Evolutionary conservation across 1,140 invertebrate genomes (phyloP), one percentile per base, ranked within the genome.

Genomic region (Drosophila takahashii): DNA sequence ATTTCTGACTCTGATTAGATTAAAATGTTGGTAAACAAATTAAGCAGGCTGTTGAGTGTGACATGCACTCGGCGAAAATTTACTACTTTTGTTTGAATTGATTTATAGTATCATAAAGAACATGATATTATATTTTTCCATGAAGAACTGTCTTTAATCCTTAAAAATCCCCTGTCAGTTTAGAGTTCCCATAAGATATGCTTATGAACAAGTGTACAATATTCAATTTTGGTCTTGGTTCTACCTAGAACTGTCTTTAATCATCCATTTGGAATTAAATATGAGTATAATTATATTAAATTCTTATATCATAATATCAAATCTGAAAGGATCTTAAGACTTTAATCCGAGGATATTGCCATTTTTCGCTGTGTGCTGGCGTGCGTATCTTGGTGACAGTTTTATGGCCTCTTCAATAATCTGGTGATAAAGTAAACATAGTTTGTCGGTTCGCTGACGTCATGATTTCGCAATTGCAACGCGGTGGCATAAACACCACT

Each of bases 391-490:
- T 36, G 61, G 44, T 36, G 69, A 72, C 69, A 45, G 53, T 72
- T 72, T 39, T 72, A 72, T 51, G 54, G 45, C 32, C 45, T 72
- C 67, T 9, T 32, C 66, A 52, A 72, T 51, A 60, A 69, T 70
- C 64, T 34, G 27, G 47, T 52, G 57, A 59, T 65, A 67, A 52
- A 51, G 45, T 52, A 51, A 67, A 65, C 64, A 34, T 26, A 34
- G 59, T 66, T 50, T 48, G 37, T 57, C 11, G 64, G 11, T 42
- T 6, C 16, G 66, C 62, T 69, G 53, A 73, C 69, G 70, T 73
- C 69, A 73, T 36, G 27, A 15, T 73, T 60, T 73, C 50, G 70
- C 69, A 74, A 74, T 26, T 62, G 70, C 67, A 52, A 22, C 51
- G 18, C 51, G 29, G 29, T 13, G 13, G 29, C 26, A 15, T 13